These are phyloP conservation scores for Hylaea fasciaria DNA, from an alignment of 2,888 invertebrate species.

Conservation along the genomic window DNA sequence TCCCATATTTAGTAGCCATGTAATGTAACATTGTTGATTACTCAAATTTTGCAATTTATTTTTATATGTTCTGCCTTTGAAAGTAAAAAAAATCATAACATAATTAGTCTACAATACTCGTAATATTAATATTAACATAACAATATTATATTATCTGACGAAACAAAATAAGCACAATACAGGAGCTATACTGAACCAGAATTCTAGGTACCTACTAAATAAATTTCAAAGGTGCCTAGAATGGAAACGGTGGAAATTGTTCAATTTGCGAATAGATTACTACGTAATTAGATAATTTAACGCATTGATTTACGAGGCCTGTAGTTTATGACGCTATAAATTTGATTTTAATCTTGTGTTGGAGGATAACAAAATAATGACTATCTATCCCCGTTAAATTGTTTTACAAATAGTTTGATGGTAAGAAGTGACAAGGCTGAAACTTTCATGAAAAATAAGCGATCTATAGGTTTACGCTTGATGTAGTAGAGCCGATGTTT, in stretches of 20 bases:
- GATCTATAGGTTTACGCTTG: too few species aligned
- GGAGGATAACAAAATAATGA: constrained; percentile 17
- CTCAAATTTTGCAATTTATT: not conserved
- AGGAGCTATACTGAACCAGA: not conserved
- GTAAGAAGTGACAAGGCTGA: too few species aligned
- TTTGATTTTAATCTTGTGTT: constrained; percentile 27
- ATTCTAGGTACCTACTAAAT: constrained; percentile 9
- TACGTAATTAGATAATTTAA: constrained; percentile 27
- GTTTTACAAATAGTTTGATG: too few species aligned
- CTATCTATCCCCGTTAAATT: not conserved
- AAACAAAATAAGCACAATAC: too few species aligned
- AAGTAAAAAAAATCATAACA: not conserved
- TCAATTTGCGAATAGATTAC: constrained; percentile 24
- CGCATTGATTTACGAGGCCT: constrained; percentile 27
- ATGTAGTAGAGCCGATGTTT: too few species aligned
- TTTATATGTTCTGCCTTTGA: not conserved
- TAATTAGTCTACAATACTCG: too few species aligned
- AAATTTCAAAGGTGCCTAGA: constrained; percentile 13
- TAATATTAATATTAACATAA: too few species aligned
- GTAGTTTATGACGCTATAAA: constrained; percentile 35
- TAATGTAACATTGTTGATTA: too few species aligned
- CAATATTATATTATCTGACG: too few species aligned
- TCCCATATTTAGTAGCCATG: too few species aligned
- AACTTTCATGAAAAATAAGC: too few species aligned
- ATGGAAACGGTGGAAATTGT: constrained; percentile 11